These are phyloP conservation scores for Drosophila meridiana DNA, from an alignment of 2,888 invertebrate genomes.

Conservation along the genomic window DNA sequence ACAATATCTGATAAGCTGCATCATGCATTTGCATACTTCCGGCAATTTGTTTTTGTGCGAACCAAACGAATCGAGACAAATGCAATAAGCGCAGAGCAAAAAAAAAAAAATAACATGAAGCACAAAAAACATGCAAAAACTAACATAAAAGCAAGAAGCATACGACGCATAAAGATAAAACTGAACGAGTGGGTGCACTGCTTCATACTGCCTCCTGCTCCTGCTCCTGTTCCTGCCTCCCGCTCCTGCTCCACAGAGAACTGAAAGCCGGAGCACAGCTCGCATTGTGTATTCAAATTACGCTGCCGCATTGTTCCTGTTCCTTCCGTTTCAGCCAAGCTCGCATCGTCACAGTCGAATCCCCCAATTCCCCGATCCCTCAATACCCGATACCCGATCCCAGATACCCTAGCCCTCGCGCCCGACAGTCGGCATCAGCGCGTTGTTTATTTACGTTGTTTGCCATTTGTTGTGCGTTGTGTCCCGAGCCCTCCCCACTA, in stretches of 20 bases:
- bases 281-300: constrained; percentile 79
- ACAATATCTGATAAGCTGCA: constrained; percentile 81
- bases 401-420: constrained; percentile 2
- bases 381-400: constrained; percentile 16
- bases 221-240: not conserved
- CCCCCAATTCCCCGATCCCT: constrained; percentile 14
- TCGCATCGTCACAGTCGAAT: constrained; percentile 10
- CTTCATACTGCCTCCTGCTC: constrained; percentile 53
- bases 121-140: constrained; percentile 17
- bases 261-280: constrained; percentile 37
- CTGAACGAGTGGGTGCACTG: constrained; percentile 58
- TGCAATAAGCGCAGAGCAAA: constrained; percentile 72
- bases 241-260: constrained; percentile 12
- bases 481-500: not conserved
- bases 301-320: constrained; percentile 60
- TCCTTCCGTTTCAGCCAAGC: constrained; percentile 37
- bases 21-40: constrained; percentile 81
- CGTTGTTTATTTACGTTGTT: constrained; percentile 75
- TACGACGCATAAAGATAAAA: constrained; percentile 67
- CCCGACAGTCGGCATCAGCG: constrained; percentile 18
- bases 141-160: constrained; percentile 40
- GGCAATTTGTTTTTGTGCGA: constrained; percentile 79
- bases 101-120: constrained; percentile 6
- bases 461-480: constrained; percentile 68
- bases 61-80: constrained; percentile 79